Conservation (phyloP, 92 coral and sea anemone genomes). For the Pocillopora meandrina region DNA sequence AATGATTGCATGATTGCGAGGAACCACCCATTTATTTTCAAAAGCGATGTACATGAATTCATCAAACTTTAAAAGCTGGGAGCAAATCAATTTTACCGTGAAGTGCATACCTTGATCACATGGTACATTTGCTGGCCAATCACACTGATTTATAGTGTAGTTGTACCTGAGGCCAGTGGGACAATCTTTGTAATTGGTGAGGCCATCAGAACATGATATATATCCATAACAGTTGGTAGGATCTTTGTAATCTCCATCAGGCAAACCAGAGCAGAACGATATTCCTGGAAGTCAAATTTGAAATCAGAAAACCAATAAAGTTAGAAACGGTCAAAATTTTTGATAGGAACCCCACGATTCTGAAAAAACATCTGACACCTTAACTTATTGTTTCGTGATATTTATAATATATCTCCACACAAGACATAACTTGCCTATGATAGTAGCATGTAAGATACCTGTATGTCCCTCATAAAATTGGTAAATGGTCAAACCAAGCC, state of each 20-base stretch:
- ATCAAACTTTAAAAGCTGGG: neutral
- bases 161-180: conserved; percentile 26
- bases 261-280: conserved; percentile 31
- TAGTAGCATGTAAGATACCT: no score
- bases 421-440: no score
- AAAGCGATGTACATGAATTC: neutral
- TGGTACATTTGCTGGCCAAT: conserved; percentile 35
- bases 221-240: conserved; percentile 33
- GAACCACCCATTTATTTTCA: neutral
- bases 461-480: no score
- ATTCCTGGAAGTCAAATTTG: neutral
- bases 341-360: neutral
- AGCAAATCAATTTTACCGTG: neutral
- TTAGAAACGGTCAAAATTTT: neutral
- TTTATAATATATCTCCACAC: no score
- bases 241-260: conserved; percentile 31
- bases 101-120: conserved; percentile 29
- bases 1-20: no score
- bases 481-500: no score
- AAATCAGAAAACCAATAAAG: no score
- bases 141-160: conserved; percentile 22
- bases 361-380: no score
- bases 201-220: conserved; percentile 32
- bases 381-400: no score
- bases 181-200: conserved; percentile 9